Evolutionary conservation across 1,140 invertebrate genomes (phyloP), one percentile per base, ranked within the genome.

Genomic region (Marisa cornuarietis): DNA sequence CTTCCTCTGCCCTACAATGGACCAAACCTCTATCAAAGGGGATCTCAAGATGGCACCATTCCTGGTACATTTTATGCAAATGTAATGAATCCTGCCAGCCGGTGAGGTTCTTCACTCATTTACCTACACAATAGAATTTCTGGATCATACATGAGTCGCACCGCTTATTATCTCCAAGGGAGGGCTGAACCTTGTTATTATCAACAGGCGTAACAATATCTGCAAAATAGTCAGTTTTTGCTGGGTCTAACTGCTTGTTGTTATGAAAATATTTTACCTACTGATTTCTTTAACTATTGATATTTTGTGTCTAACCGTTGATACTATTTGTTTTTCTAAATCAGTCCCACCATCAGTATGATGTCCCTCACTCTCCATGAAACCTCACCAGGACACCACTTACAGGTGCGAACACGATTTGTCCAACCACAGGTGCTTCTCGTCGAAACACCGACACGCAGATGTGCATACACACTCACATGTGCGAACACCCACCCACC

Each of bases 331-430:
- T 31, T 42, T 13, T 20, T 52, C 51, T 62, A 65, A 22, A 49
- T 73, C 78, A 89, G 88, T 24, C 85, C 87, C 18, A 88, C 82
- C 31, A 90, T 91, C 82, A 88, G 89, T 49, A 88, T 90, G 61
- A 83, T 87, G 77, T 84, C 89, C 16, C 69, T 92, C 49, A 82
- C 87, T 72, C 79, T 92, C 11, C 92, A 92, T 69, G 91, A 92
- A 79, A 86, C 89, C 2, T 81, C 86, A 71, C 92, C 92, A 1
- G 92, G 91, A 11, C 91, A 92, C 80, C 92, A 92, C 83, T 81
- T 92, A 26, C 90, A 91, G 82, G 85, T 87, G 74, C 58, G 24
- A 5, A 68, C 22, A 68, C 26, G 26, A 22, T 66, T 20, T 10
- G 8, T 10, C 8, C 26, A 8, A n/a, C 65, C 7, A 8, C 26